Percentiles rank a stretch among this genome's conserved stretches.
Conservation (phyloP, 2,113 vertebrate genomes). For the Oryzias javanicus region DNA sequence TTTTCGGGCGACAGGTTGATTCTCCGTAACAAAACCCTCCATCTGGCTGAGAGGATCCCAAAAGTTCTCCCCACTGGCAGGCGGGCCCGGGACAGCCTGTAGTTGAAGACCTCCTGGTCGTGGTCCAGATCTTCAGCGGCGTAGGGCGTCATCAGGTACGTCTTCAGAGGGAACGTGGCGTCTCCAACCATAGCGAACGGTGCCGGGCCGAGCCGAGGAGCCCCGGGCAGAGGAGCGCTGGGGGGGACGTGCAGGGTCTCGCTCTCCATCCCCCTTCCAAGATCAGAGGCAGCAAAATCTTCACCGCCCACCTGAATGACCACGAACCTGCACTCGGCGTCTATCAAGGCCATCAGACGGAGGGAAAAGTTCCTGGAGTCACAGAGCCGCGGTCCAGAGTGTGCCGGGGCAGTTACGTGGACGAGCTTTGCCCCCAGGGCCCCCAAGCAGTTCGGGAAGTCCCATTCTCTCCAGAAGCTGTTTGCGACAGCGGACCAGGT, state of each 20-base stretch:
- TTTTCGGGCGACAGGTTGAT: neutral
- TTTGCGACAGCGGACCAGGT: neutral
- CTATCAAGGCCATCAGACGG: neutral
- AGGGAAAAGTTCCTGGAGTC: neutral
- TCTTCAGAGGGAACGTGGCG: too few species aligned
- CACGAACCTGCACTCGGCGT: neutral
- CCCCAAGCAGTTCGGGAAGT: conserved; percentile 3
- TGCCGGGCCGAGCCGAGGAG: neutral
- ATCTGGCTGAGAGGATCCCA: neutral
- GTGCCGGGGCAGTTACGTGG: neutral
- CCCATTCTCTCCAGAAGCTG: neutral
- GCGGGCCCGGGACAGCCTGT: neutral
- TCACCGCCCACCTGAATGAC: neutral
- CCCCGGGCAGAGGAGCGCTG: neutral
- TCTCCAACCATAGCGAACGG: too few species aligned
- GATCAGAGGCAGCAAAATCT: neutral
- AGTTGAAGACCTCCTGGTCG: neutral
- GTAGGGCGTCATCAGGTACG: neutral
- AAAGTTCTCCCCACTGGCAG: neutral
- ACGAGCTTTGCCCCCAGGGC: neutral
- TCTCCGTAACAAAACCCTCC: neutral
- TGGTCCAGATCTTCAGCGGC: neutral
- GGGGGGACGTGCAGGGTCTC: neutral
- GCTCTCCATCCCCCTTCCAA: neutral
- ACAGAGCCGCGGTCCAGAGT: neutral